Base-by-base conservation (phyloP, 2,888 invertebrate genomes). In the Diarsia dahlii region DNA sequence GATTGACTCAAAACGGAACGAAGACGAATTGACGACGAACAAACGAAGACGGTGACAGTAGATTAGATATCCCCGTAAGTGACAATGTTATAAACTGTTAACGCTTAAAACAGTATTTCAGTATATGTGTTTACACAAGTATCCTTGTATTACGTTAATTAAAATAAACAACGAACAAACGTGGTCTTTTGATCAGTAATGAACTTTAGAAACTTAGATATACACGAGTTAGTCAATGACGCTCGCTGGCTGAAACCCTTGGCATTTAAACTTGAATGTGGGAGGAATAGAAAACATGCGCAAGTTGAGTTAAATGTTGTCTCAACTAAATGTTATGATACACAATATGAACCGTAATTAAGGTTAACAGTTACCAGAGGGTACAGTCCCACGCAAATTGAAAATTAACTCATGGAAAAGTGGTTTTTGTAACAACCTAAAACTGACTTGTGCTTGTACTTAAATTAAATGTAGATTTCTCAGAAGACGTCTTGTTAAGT, bases 211-310 rank as follows among this genome's bases (percentile, higher is more conserved):
- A 69, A 56, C 23, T 69, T 20, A 20, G n/a, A 63, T 13, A 67
- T 10, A 70, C 20, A 58, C 58, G 48, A 70, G 66, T 45, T 28
- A 28, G n/a, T 52, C 56, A 46, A 70, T 74, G 46, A 78, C 28
- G 50, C 34, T 12, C 46, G 10, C 12, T 52, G 9, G 45, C 58
- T 63, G 58, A 2, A 52, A 48, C 69, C 46, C n/a, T 60, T 76
- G 77, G 50, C 52, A 76, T 82, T 84, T 76, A 5, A 69, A 58
- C 34, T 62, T 18, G 3, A 18, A n/a, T 58, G 82, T 82, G 82
- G 85, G 85, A 12, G 64, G 76, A 48, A 69, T 2, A 34, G 71
- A 71, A 81, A 74, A 75, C 56, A 71, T 67, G 56, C 39, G 62
- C n/a, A 48, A 74, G 48, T 71, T 50, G 2, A 66, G 56, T 23